These are phyloP conservation scores for Vandiemenella viatica DNA, from an alignment of 2,888 invertebrate species.

Conservation along the genomic window DNA sequence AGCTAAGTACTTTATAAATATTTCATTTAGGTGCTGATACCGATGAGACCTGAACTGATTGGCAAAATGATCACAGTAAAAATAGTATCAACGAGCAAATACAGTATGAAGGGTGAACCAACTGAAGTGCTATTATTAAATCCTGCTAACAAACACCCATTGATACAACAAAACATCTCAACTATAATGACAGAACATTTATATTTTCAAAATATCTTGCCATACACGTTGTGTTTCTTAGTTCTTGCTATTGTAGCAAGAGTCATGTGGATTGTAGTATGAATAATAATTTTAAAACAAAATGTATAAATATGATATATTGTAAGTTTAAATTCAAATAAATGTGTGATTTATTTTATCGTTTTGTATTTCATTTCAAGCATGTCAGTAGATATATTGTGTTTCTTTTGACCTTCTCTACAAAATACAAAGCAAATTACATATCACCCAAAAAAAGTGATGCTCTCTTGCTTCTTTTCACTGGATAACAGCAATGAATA, in stretches of 20 bases:
- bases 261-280: slow-evolving; percentile 23
- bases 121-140: slow-evolving; percentile 33
- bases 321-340: too few species aligned
- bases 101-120: slow-evolving; percentile 61
- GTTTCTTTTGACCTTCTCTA: too few species aligned
- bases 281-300: neutral
- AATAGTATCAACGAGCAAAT: slow-evolving; percentile 52
- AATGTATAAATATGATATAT: too few species aligned
- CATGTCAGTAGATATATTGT: too few species aligned
- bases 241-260: slow-evolving; percentile 23
- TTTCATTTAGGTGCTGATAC: slow-evolving; percentile 49
- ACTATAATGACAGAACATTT: neutral
- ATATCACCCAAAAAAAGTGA: too few species aligned
- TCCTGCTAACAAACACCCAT: slow-evolving; percentile 23
- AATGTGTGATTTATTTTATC: too few species aligned
- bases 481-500: too few species aligned
- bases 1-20: slow-evolving; percentile 6
- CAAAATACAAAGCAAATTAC: too few species aligned
- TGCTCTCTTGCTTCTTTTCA: too few species aligned
- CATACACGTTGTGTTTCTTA: slow-evolving; percentile 25
- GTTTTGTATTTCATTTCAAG: too few species aligned
- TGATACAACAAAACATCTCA: slow-evolving; percentile 8
- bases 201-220: slow-evolving; percentile 18
- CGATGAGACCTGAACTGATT: slow-evolving; percentile 58
- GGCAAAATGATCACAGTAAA: slow-evolving; percentile 70